Conservation (phyloP, 2,113 vertebrate genomes). For the Motacilla tschutschensis region DNA sequence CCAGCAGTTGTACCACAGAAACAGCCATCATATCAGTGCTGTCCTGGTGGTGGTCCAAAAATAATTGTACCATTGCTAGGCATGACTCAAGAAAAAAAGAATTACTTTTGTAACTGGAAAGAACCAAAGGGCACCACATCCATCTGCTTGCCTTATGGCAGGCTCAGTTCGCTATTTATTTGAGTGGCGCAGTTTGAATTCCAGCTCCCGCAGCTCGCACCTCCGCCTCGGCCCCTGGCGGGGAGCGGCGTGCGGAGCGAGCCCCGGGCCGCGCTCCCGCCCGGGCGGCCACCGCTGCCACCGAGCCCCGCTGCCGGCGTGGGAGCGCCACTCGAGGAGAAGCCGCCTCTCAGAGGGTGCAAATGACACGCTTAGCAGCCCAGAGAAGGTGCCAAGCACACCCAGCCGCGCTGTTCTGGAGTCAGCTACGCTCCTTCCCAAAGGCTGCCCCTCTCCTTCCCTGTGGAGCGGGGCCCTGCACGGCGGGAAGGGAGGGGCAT, state of each 20-base stretch:
- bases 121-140: conserved; percentile 6
- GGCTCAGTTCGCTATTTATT: background rate
- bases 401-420: background rate
- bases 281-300: background rate
- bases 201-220: background rate
- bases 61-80: conserved; percentile 7
- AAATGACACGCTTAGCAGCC: background rate
- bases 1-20: background rate
- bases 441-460: background rate
- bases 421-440: background rate
- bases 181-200: background rate
- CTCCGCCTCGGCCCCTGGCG: background rate
- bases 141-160: conserved; percentile 38
- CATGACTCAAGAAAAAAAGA: conserved; percentile 14
- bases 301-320: background rate
- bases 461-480: accelerated
- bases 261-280: accelerated
- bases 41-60: conserved; percentile 15
- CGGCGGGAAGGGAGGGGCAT: accelerated
- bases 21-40: background rate
- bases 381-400: background rate
- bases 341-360: background rate
- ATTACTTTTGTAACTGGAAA: background rate
- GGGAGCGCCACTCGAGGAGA: background rate
- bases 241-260: background rate